Conservation (phyloP, 1,140 invertebrate species). For the Pygmarrhopalites habei region DNA sequence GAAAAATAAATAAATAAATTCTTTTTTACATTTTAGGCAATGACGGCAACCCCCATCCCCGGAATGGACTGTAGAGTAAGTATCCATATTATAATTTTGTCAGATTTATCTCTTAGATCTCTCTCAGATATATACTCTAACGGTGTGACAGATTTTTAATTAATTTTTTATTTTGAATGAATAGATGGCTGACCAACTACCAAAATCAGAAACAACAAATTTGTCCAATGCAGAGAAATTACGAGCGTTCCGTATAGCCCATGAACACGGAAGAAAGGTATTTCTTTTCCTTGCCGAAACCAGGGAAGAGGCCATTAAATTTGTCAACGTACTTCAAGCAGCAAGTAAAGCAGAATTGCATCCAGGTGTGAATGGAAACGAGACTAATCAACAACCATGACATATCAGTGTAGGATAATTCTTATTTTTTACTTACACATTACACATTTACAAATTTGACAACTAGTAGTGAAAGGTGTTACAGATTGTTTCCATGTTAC, state of each 20-base stretch:
- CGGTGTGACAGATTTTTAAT: no score
- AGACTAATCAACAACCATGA: constrained; percentile 2
- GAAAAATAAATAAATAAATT: not conserved
- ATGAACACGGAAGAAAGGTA: constrained; percentile 29
- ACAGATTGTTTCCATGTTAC: no score
- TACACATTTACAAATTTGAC: not conserved
- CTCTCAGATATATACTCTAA: no score
- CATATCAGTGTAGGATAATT: constrained; percentile 9
- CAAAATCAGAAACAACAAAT: constrained; percentile 25
- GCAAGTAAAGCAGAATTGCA: constrained; percentile 48
- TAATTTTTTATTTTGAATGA: no score
- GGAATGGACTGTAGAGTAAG: constrained; percentile 37
- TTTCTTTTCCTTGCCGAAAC: constrained; percentile 32
- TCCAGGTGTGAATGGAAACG: not conserved
- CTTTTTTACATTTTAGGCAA: constrained; percentile 43
- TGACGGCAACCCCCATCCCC: constrained; percentile 58
- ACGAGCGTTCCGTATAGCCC: constrained; percentile 29
- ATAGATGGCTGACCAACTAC: constrained; percentile 29
- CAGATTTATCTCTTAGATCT: no score
- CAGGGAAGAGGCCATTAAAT: constrained; percentile 41
- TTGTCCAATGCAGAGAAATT: constrained; percentile 25
- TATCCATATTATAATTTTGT: no score
- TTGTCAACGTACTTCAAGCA: constrained; percentile 47
- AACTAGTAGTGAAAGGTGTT: no score
- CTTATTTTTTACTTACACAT: not conserved